Conservation (phyloP, 1,140 invertebrate species). For the Pseudomyrmex dendroicus region DNA sequence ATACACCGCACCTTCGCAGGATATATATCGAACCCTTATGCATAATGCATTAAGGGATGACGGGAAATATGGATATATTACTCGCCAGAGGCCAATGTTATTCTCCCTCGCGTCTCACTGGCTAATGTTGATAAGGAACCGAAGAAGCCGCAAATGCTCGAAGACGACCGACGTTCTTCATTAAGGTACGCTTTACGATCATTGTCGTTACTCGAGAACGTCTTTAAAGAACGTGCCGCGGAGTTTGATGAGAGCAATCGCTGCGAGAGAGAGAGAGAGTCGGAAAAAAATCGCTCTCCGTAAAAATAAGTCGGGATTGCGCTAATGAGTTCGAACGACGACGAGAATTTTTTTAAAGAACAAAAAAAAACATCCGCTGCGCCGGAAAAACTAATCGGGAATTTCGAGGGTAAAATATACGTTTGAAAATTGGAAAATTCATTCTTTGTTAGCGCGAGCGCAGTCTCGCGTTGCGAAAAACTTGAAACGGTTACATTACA, state of each 20-base stretch:
- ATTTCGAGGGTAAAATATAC: background rate
- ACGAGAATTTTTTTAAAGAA: background rate
- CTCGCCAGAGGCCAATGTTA: constrained; percentile 75
- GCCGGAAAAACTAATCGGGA: background rate
- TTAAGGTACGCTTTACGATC: constrained; percentile 60
- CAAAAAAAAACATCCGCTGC: background rate
- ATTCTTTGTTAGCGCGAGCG: background rate
- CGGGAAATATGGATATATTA: constrained; percentile 77
- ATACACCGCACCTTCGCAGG: constrained; percentile 33
- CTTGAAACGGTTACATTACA: constrained; percentile 7
- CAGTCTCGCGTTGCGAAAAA: background rate
- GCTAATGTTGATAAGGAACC: constrained; percentile 76
- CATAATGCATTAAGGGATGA: constrained; percentile 77
- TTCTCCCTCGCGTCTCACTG: constrained; percentile 73
- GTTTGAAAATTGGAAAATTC: background rate
- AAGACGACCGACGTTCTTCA: constrained; percentile 61
- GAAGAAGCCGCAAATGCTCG: constrained; percentile 42
- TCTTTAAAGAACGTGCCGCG: constrained; percentile 26
- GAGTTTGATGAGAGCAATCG: background rate
- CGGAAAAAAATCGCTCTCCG: constrained; percentile 13
- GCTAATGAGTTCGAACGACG: constrained; percentile 6
- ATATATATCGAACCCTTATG: constrained; percentile 75
- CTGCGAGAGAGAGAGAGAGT: background rate
- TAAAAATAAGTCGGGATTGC: constrained; percentile 45
- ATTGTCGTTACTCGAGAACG: constrained; percentile 41